Evolutionary conservation across 1,140 invertebrate genomes (phyloP).

Genomic region (Ceratina calcarata): DNA sequence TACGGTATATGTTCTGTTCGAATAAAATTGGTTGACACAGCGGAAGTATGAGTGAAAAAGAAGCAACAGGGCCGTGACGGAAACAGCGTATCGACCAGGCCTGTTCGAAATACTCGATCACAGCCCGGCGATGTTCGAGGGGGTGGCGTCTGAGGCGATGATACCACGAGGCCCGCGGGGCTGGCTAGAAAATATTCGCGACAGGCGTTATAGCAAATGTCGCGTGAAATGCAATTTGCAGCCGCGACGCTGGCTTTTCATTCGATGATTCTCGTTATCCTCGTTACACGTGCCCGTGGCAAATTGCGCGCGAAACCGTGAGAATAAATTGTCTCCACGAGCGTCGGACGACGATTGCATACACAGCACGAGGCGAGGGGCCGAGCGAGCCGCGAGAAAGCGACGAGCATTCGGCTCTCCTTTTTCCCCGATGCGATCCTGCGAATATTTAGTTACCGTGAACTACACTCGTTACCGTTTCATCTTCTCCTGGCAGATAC

Average conservation of each 20-base stretch:
- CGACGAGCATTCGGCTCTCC: conserved; percentile 6
- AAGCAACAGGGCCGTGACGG: not conserved
- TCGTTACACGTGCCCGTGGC: conserved; percentile 55
- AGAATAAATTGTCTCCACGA: conserved; percentile 64
- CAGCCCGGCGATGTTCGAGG: not conserved
- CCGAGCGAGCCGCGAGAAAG: conserved; percentile 1
- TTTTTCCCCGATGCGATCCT: conserved; percentile 40
- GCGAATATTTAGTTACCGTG: conserved; percentile 66
- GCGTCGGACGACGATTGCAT: conserved; percentile 26
- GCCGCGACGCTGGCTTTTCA: conserved; percentile 57
- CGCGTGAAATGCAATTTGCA: conserved; percentile 63
- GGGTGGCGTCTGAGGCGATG: too few relatives aligned
- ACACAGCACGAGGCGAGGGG: not conserved
- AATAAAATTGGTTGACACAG: not conserved
- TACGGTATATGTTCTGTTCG: not conserved
- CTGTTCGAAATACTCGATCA: not conserved
- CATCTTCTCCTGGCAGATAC: conserved; percentile 58
- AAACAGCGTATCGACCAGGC: not conserved
- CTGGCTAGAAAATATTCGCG: conserved; percentile 10
- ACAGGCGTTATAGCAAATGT: conserved; percentile 49
- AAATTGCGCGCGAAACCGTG: conserved; percentile 64
- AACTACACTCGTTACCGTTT: conserved; percentile 61
- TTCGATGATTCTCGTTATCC: conserved; percentile 65
- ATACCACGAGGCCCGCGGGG: too few relatives aligned
- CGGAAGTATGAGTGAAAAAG: not conserved